Evolutionary conservation across 1,140 invertebrate species (phyloP).

Genomic region (Anastatus disparis): DNA sequence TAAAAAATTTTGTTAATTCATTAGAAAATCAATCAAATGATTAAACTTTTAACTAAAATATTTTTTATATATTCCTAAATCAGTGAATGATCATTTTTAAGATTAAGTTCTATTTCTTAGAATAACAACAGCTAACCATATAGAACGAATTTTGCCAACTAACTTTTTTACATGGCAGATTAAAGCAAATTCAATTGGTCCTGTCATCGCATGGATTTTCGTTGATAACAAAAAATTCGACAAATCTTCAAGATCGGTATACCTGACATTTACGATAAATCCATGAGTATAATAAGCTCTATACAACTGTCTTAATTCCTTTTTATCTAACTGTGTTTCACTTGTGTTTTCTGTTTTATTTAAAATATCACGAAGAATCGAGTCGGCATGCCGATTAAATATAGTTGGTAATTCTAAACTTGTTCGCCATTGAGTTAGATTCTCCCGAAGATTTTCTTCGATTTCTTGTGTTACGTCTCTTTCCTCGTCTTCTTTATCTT

Average conservation of each 20-base stretch:
- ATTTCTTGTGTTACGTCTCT: constrained; percentile 43
- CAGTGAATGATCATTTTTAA: too few species aligned
- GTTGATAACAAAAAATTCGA: constrained; percentile 54
- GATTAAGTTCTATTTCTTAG: constrained; percentile 49
- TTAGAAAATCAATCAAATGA: neutral
- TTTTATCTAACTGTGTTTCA: constrained; percentile 55
- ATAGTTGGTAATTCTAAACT: constrained; percentile 54
- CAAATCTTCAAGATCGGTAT: constrained; percentile 52
- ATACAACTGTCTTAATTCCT: constrained; percentile 57
- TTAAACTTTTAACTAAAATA: constrained; percentile 6
- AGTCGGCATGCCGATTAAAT: constrained; percentile 59
- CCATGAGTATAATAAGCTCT: constrained; percentile 61
- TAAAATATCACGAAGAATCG: constrained; percentile 53
- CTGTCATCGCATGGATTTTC: constrained; percentile 56
- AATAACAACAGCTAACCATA: constrained; percentile 58
- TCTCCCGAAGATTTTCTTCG: constrained; percentile 55
- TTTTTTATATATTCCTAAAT: too few species aligned
- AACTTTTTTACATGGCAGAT: constrained; percentile 56
- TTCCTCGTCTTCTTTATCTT: constrained; percentile 44
- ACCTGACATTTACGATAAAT: constrained; percentile 58
- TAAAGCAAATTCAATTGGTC: constrained; percentile 61
- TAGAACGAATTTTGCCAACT: constrained; percentile 57
- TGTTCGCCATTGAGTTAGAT: constrained; percentile 55
- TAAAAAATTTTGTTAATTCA: neutral
- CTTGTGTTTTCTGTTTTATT: constrained; percentile 44